Evolutionary conservation across 2,797 vertebrate genomes (phyloP), one percentile per base, ranked within the genome.

Genomic region (Crypturellus tataupa): DNA sequence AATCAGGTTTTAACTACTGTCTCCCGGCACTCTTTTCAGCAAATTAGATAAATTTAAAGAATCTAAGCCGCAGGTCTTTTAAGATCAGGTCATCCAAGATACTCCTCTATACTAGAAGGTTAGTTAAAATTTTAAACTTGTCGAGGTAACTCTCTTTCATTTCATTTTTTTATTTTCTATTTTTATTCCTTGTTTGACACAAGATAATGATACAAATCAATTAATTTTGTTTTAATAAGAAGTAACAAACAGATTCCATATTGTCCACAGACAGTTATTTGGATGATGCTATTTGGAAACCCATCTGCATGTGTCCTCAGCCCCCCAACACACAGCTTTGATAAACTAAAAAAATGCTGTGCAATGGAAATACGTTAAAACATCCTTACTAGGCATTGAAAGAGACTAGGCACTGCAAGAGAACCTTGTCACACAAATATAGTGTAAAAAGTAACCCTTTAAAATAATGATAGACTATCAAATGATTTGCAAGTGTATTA

Each of bases 331-430:
- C 9, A 47, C 2, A 40, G 95, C 93, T 92, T 81, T 77, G 14
- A 91, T 83, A 35, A 47, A 80, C 35, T 75, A 42, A 56, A 92
- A 92, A 31, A 12, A 89, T 49, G 12, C 82, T 78, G 24, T 69
- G 10, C 53, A 65, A 9, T 71, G 27, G 62, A 47, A 87, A 44
- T 72, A 91, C 89, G 37, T 58, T 86, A 72, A 91, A 95, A 85
- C 51, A 16, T 4, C 47, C 80, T 94, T 83, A 85, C 29, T 85
- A 12, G 67, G 72, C 59, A 78, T 19, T 72, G 81, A 23, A 47
- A 47, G 20, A 47, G 20, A 49, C 68, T 64, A 91, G 11, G 19
- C 29, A 49, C 29, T 65, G 67, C 9, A 72, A 68, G 85, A 80
- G 19, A 70, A 63, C 3, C 3, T 1, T 1, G 14, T 4, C 7